phyloP scores from a whole-genome alignment of 2,113 vertebrate genomes.

The Lathamus discolor region DNA sequence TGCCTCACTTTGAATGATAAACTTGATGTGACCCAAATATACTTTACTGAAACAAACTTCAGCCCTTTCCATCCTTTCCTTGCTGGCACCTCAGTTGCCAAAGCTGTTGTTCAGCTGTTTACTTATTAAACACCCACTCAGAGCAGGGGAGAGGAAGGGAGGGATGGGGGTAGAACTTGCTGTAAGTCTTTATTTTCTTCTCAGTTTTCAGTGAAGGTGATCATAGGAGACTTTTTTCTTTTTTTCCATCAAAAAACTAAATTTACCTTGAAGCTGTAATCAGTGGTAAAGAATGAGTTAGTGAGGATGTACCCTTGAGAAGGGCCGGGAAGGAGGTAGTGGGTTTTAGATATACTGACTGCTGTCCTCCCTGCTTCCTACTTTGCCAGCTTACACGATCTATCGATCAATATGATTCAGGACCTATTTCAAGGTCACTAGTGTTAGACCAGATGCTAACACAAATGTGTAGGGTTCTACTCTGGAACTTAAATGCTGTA shows the following conservation, averaged over 20 bases:
- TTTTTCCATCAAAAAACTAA: background rate
- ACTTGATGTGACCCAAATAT: background rate
- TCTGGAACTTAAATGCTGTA: background rate
- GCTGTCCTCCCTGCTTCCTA: background rate
- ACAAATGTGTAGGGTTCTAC: background rate
- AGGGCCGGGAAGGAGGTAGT: background rate
- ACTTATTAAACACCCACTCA: background rate
- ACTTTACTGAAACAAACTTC: background rate
- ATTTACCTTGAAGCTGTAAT: background rate
- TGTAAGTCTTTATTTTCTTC: background rate
- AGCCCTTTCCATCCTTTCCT: background rate
- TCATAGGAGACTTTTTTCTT: background rate
- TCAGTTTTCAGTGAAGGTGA: background rate
- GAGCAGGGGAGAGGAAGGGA: accelerated
- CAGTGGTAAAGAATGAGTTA: background rate
- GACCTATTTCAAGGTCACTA: background rate
- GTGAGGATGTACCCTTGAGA: background rate
- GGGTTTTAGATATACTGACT: background rate
- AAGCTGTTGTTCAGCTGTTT: background rate
- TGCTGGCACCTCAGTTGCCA: background rate
- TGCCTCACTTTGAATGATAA: background rate
- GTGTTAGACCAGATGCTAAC: background rate
- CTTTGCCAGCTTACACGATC: background rate
- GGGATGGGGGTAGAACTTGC: background rate
- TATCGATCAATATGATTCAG: background rate